Conservation (phyloP, 1,140 invertebrate species). For the Drosophila willistoni region DNA sequence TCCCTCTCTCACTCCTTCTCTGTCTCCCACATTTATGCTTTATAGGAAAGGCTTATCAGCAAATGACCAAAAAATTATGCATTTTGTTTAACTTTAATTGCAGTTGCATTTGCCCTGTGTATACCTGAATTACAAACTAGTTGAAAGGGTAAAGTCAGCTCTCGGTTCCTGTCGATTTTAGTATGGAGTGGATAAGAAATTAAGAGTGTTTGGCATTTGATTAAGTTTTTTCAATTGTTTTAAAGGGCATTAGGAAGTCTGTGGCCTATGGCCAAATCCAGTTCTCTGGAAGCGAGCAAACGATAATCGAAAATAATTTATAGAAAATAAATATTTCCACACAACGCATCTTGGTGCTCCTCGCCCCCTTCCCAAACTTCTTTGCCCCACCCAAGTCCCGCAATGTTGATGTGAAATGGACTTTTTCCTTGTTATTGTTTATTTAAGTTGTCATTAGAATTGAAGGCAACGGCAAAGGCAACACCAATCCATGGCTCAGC, state of each 20-base stretch:
- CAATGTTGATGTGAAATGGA: conserved; percentile 68
- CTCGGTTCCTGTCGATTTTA: too few relatives aligned
- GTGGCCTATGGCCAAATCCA: not conserved
- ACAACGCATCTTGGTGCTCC: conserved; percentile 13
- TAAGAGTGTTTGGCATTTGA: not conserved
- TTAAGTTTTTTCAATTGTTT: not conserved
- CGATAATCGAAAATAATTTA: conserved; percentile 80
- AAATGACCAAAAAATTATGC: conserved; percentile 74
- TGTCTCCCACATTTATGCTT: not conserved
- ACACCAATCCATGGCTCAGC: conserved; percentile 40
- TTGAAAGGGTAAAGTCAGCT: not conserved
- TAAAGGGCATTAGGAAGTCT: not conserved
- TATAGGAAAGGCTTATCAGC: conserved; percentile 43
- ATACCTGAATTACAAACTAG: not conserved
- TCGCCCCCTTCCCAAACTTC: not conserved
- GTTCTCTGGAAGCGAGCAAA: not conserved
- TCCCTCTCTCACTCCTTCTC: conserved; percentile 1
- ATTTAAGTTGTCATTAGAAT: conserved; percentile 82
- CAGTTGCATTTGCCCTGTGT: conserved; percentile 11
- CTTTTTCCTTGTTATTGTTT: conserved; percentile 60
- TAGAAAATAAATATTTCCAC: conserved; percentile 80
- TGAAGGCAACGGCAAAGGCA: conserved; percentile 44
- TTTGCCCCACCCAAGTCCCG: conserved; percentile 33
- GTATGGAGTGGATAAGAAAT: too few relatives aligned
- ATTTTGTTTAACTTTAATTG: conserved; percentile 79